Evolutionary conservation across 2,113 vertebrate species (phyloP), one percentile per base, ranked within the genome.

Genomic region (Myrmophylax atrothorax): DNA sequence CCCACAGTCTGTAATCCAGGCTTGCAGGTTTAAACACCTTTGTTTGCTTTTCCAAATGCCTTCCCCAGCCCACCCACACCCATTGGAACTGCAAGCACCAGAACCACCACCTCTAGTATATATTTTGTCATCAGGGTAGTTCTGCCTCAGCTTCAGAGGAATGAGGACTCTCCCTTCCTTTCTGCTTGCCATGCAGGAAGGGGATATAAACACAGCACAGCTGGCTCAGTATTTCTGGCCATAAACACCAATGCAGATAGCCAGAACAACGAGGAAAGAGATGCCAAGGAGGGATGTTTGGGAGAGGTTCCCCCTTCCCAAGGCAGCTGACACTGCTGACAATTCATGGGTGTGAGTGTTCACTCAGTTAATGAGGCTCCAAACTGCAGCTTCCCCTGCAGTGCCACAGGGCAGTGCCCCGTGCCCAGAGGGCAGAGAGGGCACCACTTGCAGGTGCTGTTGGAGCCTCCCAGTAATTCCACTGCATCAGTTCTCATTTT

Each of bases 321-420:
- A 49, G 53, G 13, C 46, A 62, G 2, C 0, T 75, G 76, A 14
- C 29, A 13, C 1, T n/a, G 49, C 6, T 82, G 62, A 6, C 5
- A 14, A 14, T 3, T 8, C 8, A 12, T 12, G 0, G 1, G 22
- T 31, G 22, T 19, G 5, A 10, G 24, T 7, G 37, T 18, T 68
- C 23, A 19, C 2, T 55, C 12, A 40, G 1, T 28, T 37, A 33
- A 22, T 2, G 7, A 29, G 49, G 25, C 33, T 89, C 62, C 13
- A 24, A 64, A 10, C 16, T 20, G 33, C 50, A 28, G 17, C 22
- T 75, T 16, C 55, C 26, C 56, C 15, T 7, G 4, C 14, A 1
- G 29, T 24, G 10, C 58, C 53, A 13, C 46, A 76, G 70, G 37
- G 40, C 6, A 2, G 7, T 3, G 16, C 15, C 6, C 7, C 8